Percentiles rank a stretch among this genome's conserved stretches.
phyloP scores from a whole-genome alignment of 2,888 invertebrate species.

The Dynastes hyllus region DNA sequence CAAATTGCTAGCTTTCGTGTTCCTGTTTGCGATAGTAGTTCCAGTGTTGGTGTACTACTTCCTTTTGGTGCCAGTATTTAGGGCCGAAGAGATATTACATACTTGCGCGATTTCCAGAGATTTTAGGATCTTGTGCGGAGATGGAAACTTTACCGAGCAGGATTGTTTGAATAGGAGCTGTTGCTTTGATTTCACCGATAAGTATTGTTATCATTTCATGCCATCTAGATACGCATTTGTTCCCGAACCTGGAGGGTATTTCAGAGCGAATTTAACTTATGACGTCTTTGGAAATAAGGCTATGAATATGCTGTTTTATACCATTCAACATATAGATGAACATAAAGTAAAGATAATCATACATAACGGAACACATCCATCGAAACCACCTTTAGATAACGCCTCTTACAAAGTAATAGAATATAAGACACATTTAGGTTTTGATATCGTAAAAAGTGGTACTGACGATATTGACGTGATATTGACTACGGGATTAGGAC shows the following conservation, averaged over 20 bases:
- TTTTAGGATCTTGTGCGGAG: constrained; percentile 65
- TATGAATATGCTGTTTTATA: constrained; percentile 8
- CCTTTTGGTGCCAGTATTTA: not conserved
- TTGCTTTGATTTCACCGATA: constrained; percentile 63
- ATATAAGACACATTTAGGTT: constrained; percentile 52
- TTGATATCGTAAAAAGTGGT: constrained; percentile 60
- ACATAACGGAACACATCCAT: constrained; percentile 12
- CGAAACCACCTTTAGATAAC: constrained; percentile 48
- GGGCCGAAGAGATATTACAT: not conserved
- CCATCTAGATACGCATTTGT: constrained; percentile 66
- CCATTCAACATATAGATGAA: constrained; percentile 4
- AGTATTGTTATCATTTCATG: constrained; percentile 65
- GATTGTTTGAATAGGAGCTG: constrained; percentile 59
- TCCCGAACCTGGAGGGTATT: constrained; percentile 1
- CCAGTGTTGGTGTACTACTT: constrained; percentile 18
- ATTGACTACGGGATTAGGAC: constrained; percentile 75
- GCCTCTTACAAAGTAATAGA: not conserved
- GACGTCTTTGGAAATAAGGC: constrained; percentile 56
- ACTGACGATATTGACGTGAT: constrained; percentile 64
- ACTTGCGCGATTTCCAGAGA: constrained; percentile 15
- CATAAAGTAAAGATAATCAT: constrained; percentile 26
- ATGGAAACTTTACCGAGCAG: constrained; percentile 58
- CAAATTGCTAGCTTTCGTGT: not conserved
- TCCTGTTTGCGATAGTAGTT: not conserved
- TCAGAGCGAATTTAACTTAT: constrained; percentile 53